phyloP scores from a whole-genome alignment of 2,797 vertebrate species.

The Malacoraja senta region DNA sequence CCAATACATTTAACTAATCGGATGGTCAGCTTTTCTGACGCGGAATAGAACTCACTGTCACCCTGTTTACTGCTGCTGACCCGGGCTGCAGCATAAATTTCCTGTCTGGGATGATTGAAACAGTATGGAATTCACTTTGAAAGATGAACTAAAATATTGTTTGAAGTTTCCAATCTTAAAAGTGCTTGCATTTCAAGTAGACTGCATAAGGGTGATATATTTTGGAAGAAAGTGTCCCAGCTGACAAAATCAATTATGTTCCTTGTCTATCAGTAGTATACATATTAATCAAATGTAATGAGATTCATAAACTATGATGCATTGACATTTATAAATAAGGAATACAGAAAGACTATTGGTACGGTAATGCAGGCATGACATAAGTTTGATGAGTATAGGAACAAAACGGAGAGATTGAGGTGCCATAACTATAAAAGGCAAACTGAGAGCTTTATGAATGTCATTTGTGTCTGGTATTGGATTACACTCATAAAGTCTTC shows the following conservation, averaged over 20 bases:
- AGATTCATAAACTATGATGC: constrained; percentile 21
- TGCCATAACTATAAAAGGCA: constrained; percentile 34
- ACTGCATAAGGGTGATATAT: not conserved
- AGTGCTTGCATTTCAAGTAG: not conserved
- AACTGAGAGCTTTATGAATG: constrained; percentile 32
- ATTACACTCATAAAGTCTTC: constrained; percentile 31
- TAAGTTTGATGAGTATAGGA: constrained; percentile 14
- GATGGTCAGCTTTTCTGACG: too few species aligned
- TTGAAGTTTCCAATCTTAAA: constrained; percentile 16
- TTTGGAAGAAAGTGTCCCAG: not conserved
- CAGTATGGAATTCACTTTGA: not conserved
- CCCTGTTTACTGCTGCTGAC: too few species aligned
- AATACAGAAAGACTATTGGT: not conserved
- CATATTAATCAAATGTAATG: constrained; percentile 24
- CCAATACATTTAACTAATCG: too few species aligned
- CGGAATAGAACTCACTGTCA: too few species aligned
- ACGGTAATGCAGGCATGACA: not conserved
- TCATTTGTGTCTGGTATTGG: constrained; percentile 26
- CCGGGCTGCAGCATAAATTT: too few species aligned
- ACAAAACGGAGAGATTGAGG: not conserved
- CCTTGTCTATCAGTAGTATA: constrained; percentile 5
- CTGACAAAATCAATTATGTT: not conserved
- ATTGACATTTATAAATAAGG: constrained; percentile 28
- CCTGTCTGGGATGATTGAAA: not conserved
- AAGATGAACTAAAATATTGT: not conserved